Conservation (phyloP, 2,888 invertebrate genomes). For the Nycteola revayana region DNA sequence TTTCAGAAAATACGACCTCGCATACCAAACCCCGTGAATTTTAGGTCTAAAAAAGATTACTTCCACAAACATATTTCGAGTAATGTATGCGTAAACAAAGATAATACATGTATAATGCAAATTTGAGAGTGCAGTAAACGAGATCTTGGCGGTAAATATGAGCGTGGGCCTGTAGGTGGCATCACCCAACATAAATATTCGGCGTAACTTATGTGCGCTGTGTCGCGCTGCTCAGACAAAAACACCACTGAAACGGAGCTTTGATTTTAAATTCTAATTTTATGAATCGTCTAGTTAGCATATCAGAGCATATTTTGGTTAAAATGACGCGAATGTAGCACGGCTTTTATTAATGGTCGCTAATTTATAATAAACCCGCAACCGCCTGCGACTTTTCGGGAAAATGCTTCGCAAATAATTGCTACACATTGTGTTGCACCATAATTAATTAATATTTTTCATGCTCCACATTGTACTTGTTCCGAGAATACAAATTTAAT, state of each 20-base stretch:
- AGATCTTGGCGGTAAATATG: slow-evolving; percentile 63
- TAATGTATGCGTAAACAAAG: slow-evolving; percentile 36
- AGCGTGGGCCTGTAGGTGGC: slow-evolving; percentile 59
- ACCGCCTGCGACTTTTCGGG: neutral
- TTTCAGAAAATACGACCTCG: too few relatives aligned
- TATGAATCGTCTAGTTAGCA: slow-evolving; percentile 70
- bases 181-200: slow-evolving; percentile 65
- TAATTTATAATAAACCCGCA: slow-evolving; percentile 25
- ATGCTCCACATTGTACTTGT: too few relatives aligned
- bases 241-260: slow-evolving; percentile 67
- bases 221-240: slow-evolving; percentile 59
- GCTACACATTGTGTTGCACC: too few relatives aligned
- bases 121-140: slow-evolving; percentile 54
- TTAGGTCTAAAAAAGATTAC: too few relatives aligned
- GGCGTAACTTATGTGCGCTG: slow-evolving; percentile 62
- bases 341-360: slow-evolving; percentile 23
- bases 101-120: slow-evolving; percentile 56
- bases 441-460: too few relatives aligned
- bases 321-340: slow-evolving; percentile 22
- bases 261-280: slow-evolving; percentile 80
- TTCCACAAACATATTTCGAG: slow-evolving; percentile 6
- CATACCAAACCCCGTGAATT: too few relatives aligned
- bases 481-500: too few relatives aligned
- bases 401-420: too few relatives aligned
- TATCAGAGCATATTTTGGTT: slow-evolving; percentile 58